Evolutionary conservation across 1,140 invertebrate genomes (phyloP).

Genomic region (Teleopsis dalmanni): DNA sequence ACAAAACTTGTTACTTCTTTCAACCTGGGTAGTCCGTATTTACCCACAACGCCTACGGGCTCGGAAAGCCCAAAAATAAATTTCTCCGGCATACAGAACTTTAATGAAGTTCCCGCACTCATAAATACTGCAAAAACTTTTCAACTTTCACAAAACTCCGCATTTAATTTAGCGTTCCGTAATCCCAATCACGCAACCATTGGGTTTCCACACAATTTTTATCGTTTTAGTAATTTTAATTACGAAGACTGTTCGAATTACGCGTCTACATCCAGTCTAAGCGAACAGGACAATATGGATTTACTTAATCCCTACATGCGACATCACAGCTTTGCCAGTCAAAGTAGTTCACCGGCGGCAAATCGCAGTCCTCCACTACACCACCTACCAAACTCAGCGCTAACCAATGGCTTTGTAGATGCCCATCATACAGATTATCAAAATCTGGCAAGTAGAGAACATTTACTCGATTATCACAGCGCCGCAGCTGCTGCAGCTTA

Average conservation of each 20-base stretch:
- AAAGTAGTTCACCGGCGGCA: slow-evolving; percentile 25
- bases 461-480: slow-evolving; percentile 32
- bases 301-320: slow-evolving; percentile 42
- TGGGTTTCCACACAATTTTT: too few relatives aligned
- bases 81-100: background rate
- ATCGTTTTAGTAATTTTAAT: too few relatives aligned
- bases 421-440: slow-evolving; percentile 23
- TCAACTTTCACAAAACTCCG: slow-evolving; percentile 37
- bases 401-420: slow-evolving; percentile 11
- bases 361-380: slow-evolving; percentile 21
- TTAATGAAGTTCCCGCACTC: too few relatives aligned
- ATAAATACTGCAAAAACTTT: slow-evolving; percentile 14
- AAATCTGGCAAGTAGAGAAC: slow-evolving; percentile 20
- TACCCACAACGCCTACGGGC: slow-evolving; percentile 25
- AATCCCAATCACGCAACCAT: slow-evolving; percentile 5
- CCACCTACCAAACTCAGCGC: slow-evolving; percentile 3
- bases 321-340: slow-evolving; percentile 33
- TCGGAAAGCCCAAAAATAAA: slow-evolving; percentile 7
- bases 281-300: slow-evolving; percentile 33
- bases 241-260: too few relatives aligned
- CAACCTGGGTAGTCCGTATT: slow-evolving; percentile 44
- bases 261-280: background rate
- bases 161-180: slow-evolving; percentile 32
- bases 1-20: background rate
- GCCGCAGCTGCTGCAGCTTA: slow-evolving; percentile 36